Conservation (phyloP, 2,888 invertebrate genomes). For the Drosophila pseudotalamancana region DNA sequence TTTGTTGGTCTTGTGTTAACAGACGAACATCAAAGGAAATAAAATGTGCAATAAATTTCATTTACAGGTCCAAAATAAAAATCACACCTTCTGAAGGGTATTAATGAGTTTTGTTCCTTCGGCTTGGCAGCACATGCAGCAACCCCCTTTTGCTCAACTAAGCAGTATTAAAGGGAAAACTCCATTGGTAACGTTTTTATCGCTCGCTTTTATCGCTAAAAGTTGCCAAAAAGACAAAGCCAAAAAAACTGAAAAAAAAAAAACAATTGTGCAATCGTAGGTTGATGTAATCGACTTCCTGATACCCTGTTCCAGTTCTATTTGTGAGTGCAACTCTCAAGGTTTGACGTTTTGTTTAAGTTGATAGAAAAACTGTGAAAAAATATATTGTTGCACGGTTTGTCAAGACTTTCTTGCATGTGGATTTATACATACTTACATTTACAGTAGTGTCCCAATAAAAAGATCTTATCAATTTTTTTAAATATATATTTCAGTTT, state of each 20-base stretch:
- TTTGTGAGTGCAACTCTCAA: no score
- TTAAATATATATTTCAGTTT: no score
- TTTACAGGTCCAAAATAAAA: conserved; percentile 62
- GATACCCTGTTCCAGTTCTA: no score
- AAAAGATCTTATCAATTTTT: no score
- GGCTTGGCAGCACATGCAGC: conserved; percentile 7
- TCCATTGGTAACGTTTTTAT: conserved; percentile 60
- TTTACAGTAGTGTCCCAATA: no score
- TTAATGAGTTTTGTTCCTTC: conserved; percentile 36
- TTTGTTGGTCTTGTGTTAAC: no score
- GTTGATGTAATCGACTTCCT: no score
- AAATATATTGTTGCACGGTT: no score
- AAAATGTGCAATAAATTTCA: conserved; percentile 83
- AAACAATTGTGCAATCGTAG: conserved; percentile 3
- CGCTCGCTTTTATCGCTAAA: conserved; percentile 65
- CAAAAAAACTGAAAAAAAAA: conserved; percentile 8
- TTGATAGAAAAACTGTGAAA: no score
- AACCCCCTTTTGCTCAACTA: conserved; percentile 25
- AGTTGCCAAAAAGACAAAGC: conserved; percentile 62
- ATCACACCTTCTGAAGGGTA: conserved; percentile 55
- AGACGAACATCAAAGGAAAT: conserved; percentile 82
- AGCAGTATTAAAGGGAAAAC: conserved; percentile 42
- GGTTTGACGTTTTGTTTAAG: no score
- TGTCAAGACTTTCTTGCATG: no score
- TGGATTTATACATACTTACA: no score